Base-by-base conservation (phyloP, 2,797 vertebrate genomes). In the Leuciscus waleckii region DNA sequence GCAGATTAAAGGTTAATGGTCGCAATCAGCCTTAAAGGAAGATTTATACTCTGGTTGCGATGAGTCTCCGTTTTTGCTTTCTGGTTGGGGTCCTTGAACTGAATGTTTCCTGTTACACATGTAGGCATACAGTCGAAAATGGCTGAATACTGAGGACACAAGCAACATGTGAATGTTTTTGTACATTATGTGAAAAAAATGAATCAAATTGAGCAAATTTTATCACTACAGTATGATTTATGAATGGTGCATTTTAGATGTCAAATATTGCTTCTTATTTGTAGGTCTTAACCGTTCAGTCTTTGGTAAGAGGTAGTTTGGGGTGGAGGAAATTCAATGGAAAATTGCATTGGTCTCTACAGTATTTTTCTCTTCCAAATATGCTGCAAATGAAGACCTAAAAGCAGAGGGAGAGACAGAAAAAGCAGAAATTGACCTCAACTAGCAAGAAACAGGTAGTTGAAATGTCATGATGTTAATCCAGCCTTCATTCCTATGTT, bases 291-390 rank as follows among this genome's bases (percentile, higher is more conserved):
- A 26, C 17, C 13, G 0, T 68, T 79, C 26, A 54, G 19, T 78
- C 49, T 84, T 84, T 70, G 75, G 13, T 61, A 46, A 58, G 83
- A 84, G 83, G 75, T 84, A 84, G 83, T 61, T 84, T 43, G 8
- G 39, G 29, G 21, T 26, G 51, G 26, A 70, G 39, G 39, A 70
- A 35, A 46, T 46, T 35, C 6, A 70, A 23, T 37, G 1, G 9
- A n/a, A 56, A 71, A 17, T 9, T 65, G n/a, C 56, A 7, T 35
- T 46, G 26, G 51, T 70, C 9, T 35, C 11, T 70, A 49, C 39
- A 61, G 5, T 46, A 35, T 35, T 29, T 82, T 63, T 49, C 70
- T 71, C 26, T 58, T 71, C 8, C 2, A 74, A 35, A 35, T 69
- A 37, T 51, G 19, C 54, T 58, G 49, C 10, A 63, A 61, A 32